Base-by-base conservation (phyloP, 2,113 vertebrate genomes). In the Pedetes capensis region DNA sequence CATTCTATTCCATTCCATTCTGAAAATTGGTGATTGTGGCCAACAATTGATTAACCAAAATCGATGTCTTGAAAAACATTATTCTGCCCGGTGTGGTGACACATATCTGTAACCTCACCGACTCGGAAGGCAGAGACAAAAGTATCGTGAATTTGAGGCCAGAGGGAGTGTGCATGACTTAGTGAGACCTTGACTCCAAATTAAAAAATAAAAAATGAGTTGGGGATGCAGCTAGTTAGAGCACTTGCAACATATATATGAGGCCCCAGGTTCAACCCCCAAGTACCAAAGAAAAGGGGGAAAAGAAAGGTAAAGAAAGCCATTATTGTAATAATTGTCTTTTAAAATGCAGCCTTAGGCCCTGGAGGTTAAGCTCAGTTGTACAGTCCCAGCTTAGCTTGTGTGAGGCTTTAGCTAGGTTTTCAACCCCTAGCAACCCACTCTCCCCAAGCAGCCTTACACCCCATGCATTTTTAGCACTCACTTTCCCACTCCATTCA, bases 61-160 rank as follows among this genome's bases (percentile, higher is more conserved):
- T 74, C 49, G 29, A 69, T 87, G 51, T 86, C 92, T 89, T 89
- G 57, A 57, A 89, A 87, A 92, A 92, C 42, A 74, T 29, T 82
- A 78, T 57, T 83, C 20, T 44, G n/a, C n/a, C n/a, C n/a, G n/a
- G n/a, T n/a, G n/a, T n/a, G n/a, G n/a, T n/a, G n/a, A n/a, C n/a
- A n/a, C n/a, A n/a, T n/a, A n/a, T n/a, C n/a, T n/a, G n/a, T n/a
- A n/a, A n/a, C n/a, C n/a, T n/a, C n/a, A n/a, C n/a, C n/a, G n/a
- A n/a, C n/a, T n/a, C n/a, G n/a, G n/a, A n/a, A n/a, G n/a, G n/a
- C n/a, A n/a, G n/a, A n/a, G n/a, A n/a, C n/a, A n/a, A n/a, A n/a
- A n/a, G n/a, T n/a, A n/a, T n/a, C n/a, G n/a, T n/a, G n/a, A n/a
- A n/a, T n/a, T n/a, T n/a, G n/a, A n/a, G n/a, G n/a, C n/a, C n/a